Conservation (phyloP, 1,140 invertebrate genomes). For the Dolichoris vasculosae region DNA sequence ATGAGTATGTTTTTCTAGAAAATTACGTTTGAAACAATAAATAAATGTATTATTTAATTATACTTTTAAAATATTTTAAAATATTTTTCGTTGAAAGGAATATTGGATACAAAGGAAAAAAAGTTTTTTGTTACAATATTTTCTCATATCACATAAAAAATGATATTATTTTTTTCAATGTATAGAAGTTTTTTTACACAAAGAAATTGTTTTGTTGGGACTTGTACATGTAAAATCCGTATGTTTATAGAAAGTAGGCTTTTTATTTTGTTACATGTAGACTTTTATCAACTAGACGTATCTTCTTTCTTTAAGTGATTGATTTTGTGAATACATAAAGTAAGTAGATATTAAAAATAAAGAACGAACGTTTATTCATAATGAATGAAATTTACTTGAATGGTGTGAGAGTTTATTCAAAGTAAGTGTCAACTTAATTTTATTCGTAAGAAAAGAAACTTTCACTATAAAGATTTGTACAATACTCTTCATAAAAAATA, state of each 20-base stretch:
- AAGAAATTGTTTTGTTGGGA: not conserved
- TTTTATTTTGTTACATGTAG: not conserved
- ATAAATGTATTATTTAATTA: not conserved
- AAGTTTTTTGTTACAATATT: not conserved
- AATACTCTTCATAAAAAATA: not conserved
- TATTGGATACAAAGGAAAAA: not conserved
- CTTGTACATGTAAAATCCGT: not conserved
- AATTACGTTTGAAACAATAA: not conserved
- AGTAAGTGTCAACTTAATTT: not conserved
- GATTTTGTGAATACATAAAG: not conserved
- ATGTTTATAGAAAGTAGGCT: not conserved
- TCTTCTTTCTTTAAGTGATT: not conserved
- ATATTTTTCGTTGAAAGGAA: not conserved
- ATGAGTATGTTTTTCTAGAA: not conserved
- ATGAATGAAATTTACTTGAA: not conserved
- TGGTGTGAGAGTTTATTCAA: not conserved
- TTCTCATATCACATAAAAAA: not conserved
- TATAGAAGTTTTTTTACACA: not conserved
- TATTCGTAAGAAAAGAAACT: not conserved
- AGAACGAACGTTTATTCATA: not conserved
- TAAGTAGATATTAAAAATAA: not conserved
- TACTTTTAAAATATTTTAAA: not conserved
- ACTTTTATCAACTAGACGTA: not conserved
- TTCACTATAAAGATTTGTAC: not conserved
- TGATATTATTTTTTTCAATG: not conserved